Evolutionary conservation across 2,888 invertebrate genomes (phyloP).

Genomic region (Gymnoscelis rufifasciata): DNA sequence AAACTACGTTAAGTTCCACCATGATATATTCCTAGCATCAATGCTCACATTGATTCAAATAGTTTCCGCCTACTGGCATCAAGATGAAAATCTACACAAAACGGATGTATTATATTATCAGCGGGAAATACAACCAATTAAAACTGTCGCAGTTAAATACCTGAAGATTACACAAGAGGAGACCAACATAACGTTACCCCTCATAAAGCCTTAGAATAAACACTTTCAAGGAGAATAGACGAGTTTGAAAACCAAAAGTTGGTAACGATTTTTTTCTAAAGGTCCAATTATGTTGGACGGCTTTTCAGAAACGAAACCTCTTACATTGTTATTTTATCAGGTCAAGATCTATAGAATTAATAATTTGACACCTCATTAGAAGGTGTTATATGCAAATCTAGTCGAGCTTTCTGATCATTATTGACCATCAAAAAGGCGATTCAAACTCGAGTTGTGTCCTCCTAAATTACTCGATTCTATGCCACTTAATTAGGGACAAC

Average conservation of each 20-base stretch:
- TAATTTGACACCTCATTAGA: constrained; percentile 74
- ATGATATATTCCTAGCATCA: background rate
- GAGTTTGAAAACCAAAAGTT: no score
- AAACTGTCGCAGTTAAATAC: constrained; percentile 43
- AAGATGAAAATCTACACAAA: constrained; percentile 4
- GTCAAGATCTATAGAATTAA: constrained; percentile 64
- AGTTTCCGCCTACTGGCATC: background rate
- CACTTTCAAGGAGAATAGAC: no score
- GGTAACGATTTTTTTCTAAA: background rate
- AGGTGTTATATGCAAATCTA: constrained; percentile 66
- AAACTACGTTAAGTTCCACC: no score
- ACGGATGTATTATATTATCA: constrained; percentile 38
- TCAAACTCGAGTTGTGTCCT: background rate
- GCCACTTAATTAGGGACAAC: constrained; percentile 66
- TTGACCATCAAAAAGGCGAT: constrained; percentile 52
- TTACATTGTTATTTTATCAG: constrained; percentile 54
- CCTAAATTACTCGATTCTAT: constrained; percentile 37
- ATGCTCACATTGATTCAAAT: background rate
- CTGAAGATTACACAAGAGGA: constrained; percentile 56
- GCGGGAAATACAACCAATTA: constrained; percentile 41
- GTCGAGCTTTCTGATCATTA: constrained; percentile 59
- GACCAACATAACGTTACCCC: background rate
- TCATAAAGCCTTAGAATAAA: no score
- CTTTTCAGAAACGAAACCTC: constrained; percentile 40
- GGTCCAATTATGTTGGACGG: background rate